These are phyloP conservation scores for Notospermus geniculatus DNA, from an alignment of 1,140 invertebrate genomes.

Conservation along the genomic window DNA sequence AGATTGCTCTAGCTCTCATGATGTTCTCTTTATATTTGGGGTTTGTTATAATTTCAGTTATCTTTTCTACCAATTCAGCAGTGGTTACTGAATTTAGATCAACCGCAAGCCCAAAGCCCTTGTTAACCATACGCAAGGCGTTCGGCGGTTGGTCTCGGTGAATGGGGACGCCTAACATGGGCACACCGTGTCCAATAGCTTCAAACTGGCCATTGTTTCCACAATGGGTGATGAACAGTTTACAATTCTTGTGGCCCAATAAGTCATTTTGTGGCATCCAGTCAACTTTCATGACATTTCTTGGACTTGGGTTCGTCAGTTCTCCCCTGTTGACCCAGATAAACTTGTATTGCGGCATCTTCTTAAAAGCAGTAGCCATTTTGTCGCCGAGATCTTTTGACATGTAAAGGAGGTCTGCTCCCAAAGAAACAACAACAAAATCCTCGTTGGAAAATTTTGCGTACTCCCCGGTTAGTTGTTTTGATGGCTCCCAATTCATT, in stretches of 20 bases:
- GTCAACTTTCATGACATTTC: slow-evolving; percentile 64
- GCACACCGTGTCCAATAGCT: slow-evolving; percentile 29
- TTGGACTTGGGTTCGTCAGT: slow-evolving; percentile 26
- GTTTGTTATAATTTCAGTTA: slow-evolving; percentile 5
- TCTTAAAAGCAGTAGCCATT: not conserved
- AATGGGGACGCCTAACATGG: slow-evolving; percentile 35
- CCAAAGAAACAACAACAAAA: not conserved
- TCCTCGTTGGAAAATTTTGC: not conserved
- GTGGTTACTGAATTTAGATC: slow-evolving; percentile 11
- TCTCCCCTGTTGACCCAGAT: not conserved
- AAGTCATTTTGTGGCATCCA: slow-evolving; percentile 67
- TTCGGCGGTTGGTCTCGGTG: slow-evolving; percentile 48
- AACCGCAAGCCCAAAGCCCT: slow-evolving; percentile 23
- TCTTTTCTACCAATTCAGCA: slow-evolving; percentile 11
- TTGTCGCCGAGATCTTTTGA: not conserved
- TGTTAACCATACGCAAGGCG: slow-evolving; percentile 39
- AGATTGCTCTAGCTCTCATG: slow-evolving; percentile 10
- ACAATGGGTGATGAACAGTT: slow-evolving; percentile 37
- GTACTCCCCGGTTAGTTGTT: too few relatives aligned
- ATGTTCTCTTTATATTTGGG: slow-evolving; percentile 1
- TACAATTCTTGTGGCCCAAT: slow-evolving; percentile 29
- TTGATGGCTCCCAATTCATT: too few relatives aligned
- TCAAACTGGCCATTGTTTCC: slow-evolving; percentile 37
- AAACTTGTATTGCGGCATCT: not conserved
- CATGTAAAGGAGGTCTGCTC: not conserved